A percentile compares a stretch with the other conserved stretches of the same genome.
These are phyloP conservation scores for Alligator mississippiensis DNA, from an alignment of 2,113 vertebrate genomes.

Conservation along the genomic window DNA sequence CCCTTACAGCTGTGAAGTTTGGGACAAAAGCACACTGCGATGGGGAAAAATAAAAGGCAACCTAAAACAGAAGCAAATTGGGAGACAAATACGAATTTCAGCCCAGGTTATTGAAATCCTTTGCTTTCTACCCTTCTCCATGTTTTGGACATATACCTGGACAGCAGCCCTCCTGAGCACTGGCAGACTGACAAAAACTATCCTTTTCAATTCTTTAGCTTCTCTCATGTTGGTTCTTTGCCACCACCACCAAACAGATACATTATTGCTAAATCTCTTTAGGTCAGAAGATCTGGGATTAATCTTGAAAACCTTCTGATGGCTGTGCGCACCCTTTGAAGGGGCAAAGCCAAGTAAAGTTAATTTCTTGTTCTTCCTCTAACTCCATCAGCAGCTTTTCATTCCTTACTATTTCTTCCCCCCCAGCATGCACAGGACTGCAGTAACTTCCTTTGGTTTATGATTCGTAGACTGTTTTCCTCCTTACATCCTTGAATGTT, in stretches of 20 bases:
- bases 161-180: fast-evolving
- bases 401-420: background rate
- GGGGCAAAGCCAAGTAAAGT: background rate
- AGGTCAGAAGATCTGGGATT: background rate
- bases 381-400: background rate
- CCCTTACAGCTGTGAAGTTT: background rate
- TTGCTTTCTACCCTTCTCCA: background rate
- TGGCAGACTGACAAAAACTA: background rate
- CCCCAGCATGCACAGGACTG: background rate
- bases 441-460: background rate
- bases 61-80: background rate
- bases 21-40: background rate
- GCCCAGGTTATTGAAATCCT: background rate
- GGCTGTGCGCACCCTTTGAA: background rate
- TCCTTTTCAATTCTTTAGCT: background rate
- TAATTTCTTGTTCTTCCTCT: background rate
- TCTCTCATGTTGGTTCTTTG: background rate
- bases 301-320: background rate
- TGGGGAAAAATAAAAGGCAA: conserved; percentile 1
- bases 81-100: background rate
- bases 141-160: background rate
- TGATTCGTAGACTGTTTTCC: background rate
- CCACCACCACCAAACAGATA: background rate
- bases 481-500: background rate
- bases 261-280: background rate